Evolutionary conservation across 2,888 invertebrate genomes (phyloP).

Genomic region (Harpagoxenus sublaevis): DNA sequence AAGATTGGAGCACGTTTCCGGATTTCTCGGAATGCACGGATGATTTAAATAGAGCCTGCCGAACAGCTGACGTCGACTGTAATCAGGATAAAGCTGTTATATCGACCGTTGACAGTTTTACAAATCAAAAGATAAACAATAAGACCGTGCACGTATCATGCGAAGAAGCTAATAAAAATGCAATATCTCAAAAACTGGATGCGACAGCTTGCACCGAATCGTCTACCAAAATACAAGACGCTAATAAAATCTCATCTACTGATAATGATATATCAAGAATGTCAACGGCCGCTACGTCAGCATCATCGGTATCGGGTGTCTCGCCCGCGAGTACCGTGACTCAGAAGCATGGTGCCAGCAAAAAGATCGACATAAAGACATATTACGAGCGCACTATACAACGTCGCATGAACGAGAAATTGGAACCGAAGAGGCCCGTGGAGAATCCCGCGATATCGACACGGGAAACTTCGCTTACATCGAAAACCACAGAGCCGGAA

Average conservation of each 20-base stretch:
- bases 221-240: not conserved
- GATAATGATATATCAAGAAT: not conserved
- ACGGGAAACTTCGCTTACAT: not conserved
- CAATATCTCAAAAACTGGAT: not conserved
- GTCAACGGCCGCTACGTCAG: not conserved
- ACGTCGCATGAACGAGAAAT: constrained; percentile 64
- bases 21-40: not conserved
- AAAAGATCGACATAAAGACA: constrained; percentile 81
- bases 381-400: constrained; percentile 81
- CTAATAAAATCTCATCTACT: not conserved
- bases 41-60: not conserved
- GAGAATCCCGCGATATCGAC: not conserved
- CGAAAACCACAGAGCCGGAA: not conserved
- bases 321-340: not conserved
- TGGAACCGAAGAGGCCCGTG: constrained; percentile 22
- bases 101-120: not conserved
- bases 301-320: not conserved
- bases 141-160: not conserved
- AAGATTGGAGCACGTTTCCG: constrained; percentile 14
- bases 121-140: not conserved
- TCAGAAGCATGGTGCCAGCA: constrained; percentile 43
- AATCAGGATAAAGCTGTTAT: not conserved
- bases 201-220: not conserved
- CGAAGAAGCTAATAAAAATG: not conserved
- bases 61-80: not conserved